Conservation (phyloP, 37 sponge, comb jelly and placozoan species). For the Spongilla lacustris region DNA sequence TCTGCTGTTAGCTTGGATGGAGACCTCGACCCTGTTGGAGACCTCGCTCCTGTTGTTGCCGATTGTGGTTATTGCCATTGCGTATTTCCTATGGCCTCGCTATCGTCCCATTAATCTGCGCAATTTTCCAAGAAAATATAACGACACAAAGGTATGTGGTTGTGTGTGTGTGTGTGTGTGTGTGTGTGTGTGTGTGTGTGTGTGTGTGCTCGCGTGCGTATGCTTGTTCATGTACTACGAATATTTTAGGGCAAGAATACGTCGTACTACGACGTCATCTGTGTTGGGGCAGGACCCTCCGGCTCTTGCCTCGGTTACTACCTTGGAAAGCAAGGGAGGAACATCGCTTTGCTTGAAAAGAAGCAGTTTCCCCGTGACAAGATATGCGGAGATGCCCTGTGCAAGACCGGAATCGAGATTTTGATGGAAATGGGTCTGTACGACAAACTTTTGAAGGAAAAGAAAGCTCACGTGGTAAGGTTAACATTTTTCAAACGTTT, state of each 20-base stretch:
- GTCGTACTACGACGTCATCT: constrained; percentile 52
- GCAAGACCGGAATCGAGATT: constrained; percentile 68
- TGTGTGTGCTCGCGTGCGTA: neutral
- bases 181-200: too few relatives aligned
- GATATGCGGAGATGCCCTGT: constrained; percentile 65
- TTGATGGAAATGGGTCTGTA: constrained; percentile 62
- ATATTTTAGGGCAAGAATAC: constrained; percentile 7
- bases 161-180: too few relatives aligned
- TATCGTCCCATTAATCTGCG: constrained; percentile 5
- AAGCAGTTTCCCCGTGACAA: constrained; percentile 70
- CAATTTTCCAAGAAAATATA: constrained; percentile 15
- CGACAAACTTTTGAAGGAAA: constrained; percentile 25
- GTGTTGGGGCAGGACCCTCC: constrained; percentile 63
- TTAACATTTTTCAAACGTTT: neutral
- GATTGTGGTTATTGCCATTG: neutral
- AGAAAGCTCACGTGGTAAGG: constrained; percentile 56
- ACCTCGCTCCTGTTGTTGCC: neutral
- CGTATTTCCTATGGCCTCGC: constrained; percentile 11
- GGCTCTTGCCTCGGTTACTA: constrained; percentile 60
- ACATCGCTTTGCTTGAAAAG: constrained; percentile 61
- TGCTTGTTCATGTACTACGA: neutral
- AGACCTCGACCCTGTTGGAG: neutral
- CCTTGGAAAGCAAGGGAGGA: constrained; percentile 47
- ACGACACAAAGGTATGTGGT: constrained; percentile 19
- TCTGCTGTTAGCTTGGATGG: neutral